Evolutionary conservation across 2,797 vertebrate species (phyloP), one percentile per base, ranked within the genome.

Genomic region (Silurus lanzhouensis): DNA sequence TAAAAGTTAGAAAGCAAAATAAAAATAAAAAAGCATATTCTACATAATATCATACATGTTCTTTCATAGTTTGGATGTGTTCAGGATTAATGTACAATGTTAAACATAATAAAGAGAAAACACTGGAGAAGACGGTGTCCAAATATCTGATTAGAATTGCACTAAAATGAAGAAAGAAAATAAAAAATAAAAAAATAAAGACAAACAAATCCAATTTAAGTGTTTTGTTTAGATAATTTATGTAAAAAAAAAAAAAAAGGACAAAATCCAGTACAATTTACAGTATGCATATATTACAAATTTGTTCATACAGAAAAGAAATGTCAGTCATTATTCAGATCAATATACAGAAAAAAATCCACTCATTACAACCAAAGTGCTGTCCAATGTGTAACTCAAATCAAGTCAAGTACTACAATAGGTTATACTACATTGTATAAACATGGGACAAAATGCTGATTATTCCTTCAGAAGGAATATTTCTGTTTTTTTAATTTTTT

Each of bases 231-330:
- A 80, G 60, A 64, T 67, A 60, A 86, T 68, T 86, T 85, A 75
- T 85, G 31, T 63, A 19, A 14, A 55, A 76, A 82, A 58, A 76
- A 48, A 25, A 25, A 55, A 12, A 66, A 44, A 14, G 25, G 22
- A 48, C 57, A 71, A 68, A 64, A 31, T 19, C 27, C 44, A 82
- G 25, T 78, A 83, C 60, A 79, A 83, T 70, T 86, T 83, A 86
- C 64, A 82, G 72, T n/a, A n/a, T 77, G 48, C 27, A 78, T 86
- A 86, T 83, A 83, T 83, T 76, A 76, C 66, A 85, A 13, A 55
- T 78, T 52, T 55, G 48, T 78, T 57, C 22, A 79, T 79, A 78
- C 68, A 72, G 72, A 67, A 55, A 81, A 68, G n/a, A 58, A 27
- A 46, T 3, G 2, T 61, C 31, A 17, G 14, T 77, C 38, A 78